Base-by-base conservation (phyloP, 2,797 vertebrate species). In the Clamator glandarius region DNA sequence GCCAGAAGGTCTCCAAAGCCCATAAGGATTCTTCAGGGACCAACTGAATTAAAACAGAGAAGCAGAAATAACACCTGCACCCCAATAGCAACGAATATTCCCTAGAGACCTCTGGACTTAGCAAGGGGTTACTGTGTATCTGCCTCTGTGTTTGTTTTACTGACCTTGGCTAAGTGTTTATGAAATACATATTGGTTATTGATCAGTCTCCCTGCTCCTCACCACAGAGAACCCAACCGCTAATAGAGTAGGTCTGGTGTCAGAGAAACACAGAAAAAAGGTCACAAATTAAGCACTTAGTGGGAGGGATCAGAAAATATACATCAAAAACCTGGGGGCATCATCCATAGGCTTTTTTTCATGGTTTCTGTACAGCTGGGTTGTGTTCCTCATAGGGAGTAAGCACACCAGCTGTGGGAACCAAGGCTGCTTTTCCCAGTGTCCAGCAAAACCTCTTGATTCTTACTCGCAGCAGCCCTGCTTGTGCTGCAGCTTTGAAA, bases 1-100 rank as follows among this genome's bases (percentile, higher is more conserved):
- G 80, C 93, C 95, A 96, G 85, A 94, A 96, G 93, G 96, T 50
- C 92, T 94, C 89, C 83, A 91, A 95, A 94, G 92, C 93, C 89
- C 91, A 76, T 89, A 94, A 86, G 91, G 93, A 93, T 84, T 79
- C 92, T 96, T 95, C 77, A 93, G 95, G 93, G 93, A 96, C 79
- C 33, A 25, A 36, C 39, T 70, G 91, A 96, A 97, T 95, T 93
- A 93, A 93, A 96, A 94, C 67, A 74, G 75, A 67, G 80, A 58
- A 82, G 91, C 89, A 84, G 85, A 90, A 96, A 67, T 64, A 96
- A 79, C 95, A 96, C 87, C 95, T 97, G 95, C 91, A 95, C 92
- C 94, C 95, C 93, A 89, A 95, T 21, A 92, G 80, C 85, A 20
- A 5, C 11, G 83, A 70, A 31, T 51, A 58, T 80, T 52, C 87